Evolutionary conservation across 2,797 vertebrate genomes (phyloP).

Genomic region (Benthosema pterotum): DNA sequence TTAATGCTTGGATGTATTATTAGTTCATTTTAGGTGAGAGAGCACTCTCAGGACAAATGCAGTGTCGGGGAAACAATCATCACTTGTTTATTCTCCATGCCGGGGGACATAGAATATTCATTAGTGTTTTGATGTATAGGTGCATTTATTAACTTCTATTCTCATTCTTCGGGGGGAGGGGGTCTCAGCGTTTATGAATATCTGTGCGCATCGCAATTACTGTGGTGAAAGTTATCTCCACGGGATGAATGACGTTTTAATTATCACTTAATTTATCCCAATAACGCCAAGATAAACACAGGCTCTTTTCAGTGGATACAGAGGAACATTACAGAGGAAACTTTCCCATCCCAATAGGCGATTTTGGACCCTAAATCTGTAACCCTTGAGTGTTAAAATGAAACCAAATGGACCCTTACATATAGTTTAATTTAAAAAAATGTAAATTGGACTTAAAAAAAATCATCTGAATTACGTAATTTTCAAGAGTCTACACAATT

Average conservation of each 20-base stretch:
- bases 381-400: too few relatives aligned
- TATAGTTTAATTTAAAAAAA: too few relatives aligned
- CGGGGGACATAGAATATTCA: slow-evolving; percentile 60
- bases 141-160: slow-evolving; percentile 61
- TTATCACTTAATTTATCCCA: slow-evolving; percentile 60
- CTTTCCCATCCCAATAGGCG: too few relatives aligned
- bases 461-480: too few relatives aligned
- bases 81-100: slow-evolving; percentile 70
- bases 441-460: too few relatives aligned
- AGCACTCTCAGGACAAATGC: slow-evolving; percentile 50
- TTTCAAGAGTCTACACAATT: too few relatives aligned
- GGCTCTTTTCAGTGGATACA: slow-evolving; percentile 37
- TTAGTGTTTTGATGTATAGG: slow-evolving; percentile 70
- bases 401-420: too few relatives aligned
- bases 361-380: too few relatives aligned
- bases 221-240: slow-evolving; percentile 60
- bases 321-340: not conserved
- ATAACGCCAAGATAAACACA: slow-evolving; percentile 40
- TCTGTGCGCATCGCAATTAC: slow-evolving; percentile 63
- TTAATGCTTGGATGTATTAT: slow-evolving; percentile 50
- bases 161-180: slow-evolving; percentile 60
- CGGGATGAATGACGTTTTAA: slow-evolving; percentile 65
- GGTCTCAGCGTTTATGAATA: slow-evolving; percentile 69
- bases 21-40: slow-evolving; percentile 52
- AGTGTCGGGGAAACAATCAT: slow-evolving; percentile 57